Base-by-base conservation (phyloP, 2,888 invertebrate species). In the Aleiodes leptofemur region DNA sequence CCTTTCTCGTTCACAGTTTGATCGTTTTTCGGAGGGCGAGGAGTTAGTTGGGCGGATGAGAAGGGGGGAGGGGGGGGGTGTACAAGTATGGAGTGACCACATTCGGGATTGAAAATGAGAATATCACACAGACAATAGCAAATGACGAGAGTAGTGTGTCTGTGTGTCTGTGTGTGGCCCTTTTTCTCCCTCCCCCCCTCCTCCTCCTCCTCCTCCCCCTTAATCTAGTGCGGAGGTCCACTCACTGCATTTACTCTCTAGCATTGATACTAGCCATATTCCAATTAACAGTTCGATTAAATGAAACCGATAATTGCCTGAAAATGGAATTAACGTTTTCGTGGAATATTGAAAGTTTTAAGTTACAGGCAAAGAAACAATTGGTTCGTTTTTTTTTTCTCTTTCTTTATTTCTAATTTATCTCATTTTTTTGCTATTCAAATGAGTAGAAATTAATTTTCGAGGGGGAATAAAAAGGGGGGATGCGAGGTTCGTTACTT, bases 291-390 rank as follows among this genome's bases (percentile, higher is more conserved):
- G 83, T 85, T 70, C 85, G 83, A 82, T 87, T 86, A 85, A 84
- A 86, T 85, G 84, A 85, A 86, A 84, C 86, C 86, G 84, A 86
- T 86, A 85, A 87, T 86, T 86, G 85, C 81, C 81, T 80, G 81
- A 83, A 84, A 85, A 85, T 83, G 82, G 82, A 83, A 85, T 82
- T 64, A 83, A 82, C 82, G 74, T 70, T 72, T 53, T 51, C 57
- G 55, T 59, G 73, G 73, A 34, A 59, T 64, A 64, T 48, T 14
- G 69, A 61, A 57, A 56, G 56, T 61, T 61, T 61, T 43, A 14
- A 64, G 48, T 64, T 59, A 53, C 38, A n/a, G n/a, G n/a, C 61
- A 69, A 48, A 34, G 34, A 69, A 16, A 66, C 43, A 53, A 61
- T 29, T 74, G 23, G 23, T 53, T 6, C 34, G 5, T 34, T 34